A percentile compares a stretch with the other conserved stretches of the same genome.
These are phyloP conservation scores for Irena cyanogastra DNA, from an alignment of 2,113 vertebrate species.

Conservation along the genomic window DNA sequence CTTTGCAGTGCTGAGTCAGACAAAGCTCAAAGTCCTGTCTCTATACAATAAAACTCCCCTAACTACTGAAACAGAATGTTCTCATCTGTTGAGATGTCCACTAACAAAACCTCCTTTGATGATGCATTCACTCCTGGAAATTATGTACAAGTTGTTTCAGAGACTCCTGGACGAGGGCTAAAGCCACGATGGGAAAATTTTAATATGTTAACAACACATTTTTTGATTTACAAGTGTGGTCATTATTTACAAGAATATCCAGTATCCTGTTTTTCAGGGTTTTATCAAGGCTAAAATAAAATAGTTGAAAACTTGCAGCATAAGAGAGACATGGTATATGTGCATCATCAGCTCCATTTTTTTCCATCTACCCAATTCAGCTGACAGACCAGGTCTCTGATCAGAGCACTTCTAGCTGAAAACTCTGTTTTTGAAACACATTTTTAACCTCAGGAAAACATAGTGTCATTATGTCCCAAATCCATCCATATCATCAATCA, in stretches of 20 bases:
- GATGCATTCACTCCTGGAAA: background rate
- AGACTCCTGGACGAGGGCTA: background rate
- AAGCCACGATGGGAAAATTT: background rate
- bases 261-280: background rate
- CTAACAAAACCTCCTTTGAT: background rate
- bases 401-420: background rate
- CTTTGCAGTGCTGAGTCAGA: background rate
- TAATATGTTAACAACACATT: background rate
- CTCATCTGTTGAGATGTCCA: background rate
- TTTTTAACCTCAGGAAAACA: background rate
- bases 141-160: background rate
- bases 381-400: background rate
- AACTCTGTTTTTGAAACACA: background rate
- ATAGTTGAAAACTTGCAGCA: background rate
- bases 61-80: background rate
- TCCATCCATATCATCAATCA: background rate
- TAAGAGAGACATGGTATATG: background rate
- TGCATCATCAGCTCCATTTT: fast-evolving
- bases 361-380: background rate
- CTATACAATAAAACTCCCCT: background rate
- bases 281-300: background rate
- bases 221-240: background rate
- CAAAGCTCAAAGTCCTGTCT: background rate
- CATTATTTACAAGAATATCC: background rate
- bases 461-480: background rate